phyloP scores from a whole-genome alignment of 2,888 invertebrate species.

The Drosophila neotestacea region DNA sequence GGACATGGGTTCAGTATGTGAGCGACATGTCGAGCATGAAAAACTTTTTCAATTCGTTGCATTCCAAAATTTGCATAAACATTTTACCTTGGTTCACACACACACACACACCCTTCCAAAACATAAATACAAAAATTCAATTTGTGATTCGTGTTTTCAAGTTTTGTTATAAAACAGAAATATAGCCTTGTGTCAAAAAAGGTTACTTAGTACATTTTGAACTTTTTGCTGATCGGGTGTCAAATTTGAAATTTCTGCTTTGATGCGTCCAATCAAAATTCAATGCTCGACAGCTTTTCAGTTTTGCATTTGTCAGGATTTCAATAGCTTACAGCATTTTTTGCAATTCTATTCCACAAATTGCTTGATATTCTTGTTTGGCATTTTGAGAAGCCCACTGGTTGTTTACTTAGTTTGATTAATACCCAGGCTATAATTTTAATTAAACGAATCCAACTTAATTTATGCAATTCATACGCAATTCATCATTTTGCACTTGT shows the following conservation, averaged over 20 bases:
- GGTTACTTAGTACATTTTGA: constrained; percentile 22
- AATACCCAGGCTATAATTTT: constrained; percentile 74
- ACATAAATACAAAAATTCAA: constrained; percentile 40
- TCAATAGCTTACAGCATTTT: constrained; percentile 1
- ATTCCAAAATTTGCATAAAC: constrained; percentile 69
- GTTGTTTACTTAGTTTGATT: constrained; percentile 67
- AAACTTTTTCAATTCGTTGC: constrained; percentile 77
- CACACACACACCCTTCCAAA: neutral
- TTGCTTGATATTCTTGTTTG: constrained; percentile 8
- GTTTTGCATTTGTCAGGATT: constrained; percentile 3
- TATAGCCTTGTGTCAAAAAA: constrained; percentile 21
- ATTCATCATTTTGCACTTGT: constrained; percentile 82
- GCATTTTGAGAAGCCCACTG: neutral
- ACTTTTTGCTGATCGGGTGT: constrained; percentile 25
- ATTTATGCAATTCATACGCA: constrained; percentile 81
- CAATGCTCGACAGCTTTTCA: constrained; percentile 55
- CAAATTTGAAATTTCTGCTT: constrained; percentile 66
- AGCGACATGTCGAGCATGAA: constrained; percentile 53
- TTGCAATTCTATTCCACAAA: neutral
- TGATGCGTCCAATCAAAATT: constrained; percentile 77
- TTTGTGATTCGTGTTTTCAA: constrained; percentile 50
- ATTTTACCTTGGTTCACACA: constrained; percentile 24
- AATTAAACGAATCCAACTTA: constrained; percentile 80
- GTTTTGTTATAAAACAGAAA: constrained; percentile 31
- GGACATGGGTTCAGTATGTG: constrained; percentile 13